A percentile compares a stretch with the other conserved stretches of the same genome.
Conservation (phyloP, 2,113 vertebrate species). For the Clarias gariepinus region DNA sequence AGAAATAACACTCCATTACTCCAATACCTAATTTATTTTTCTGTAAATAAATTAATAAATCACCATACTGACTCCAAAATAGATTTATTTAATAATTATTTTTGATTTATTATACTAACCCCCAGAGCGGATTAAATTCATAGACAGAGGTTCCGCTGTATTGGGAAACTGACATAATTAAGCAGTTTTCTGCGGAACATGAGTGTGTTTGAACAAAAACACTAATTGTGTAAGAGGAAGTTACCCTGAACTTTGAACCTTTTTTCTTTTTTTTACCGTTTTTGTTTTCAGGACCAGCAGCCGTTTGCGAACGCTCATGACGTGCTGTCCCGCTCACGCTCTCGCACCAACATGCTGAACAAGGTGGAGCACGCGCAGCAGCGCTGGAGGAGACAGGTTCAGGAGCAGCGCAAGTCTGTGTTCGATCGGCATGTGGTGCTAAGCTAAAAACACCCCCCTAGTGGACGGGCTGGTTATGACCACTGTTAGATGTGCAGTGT, state of each 20-base stretch:
- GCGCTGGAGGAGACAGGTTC: slow-evolving; percentile 96
- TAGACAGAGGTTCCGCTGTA: too few relatives aligned
- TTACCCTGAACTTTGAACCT: too few relatives aligned
- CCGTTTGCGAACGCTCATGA: slow-evolving; percentile 95
- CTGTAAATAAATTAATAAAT: too few relatives aligned
- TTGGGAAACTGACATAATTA: too few relatives aligned
- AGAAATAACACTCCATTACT: too few relatives aligned
- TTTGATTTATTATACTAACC: too few relatives aligned
- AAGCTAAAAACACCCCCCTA: slow-evolving; percentile 80
- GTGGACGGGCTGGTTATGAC: neutral
- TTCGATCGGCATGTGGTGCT: slow-evolving; percentile 97
- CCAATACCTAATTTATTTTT: neutral
- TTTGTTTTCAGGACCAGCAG: slow-evolving; percentile 85
- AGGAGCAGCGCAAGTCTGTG: slow-evolving; percentile 96
- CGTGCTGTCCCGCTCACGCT: slow-evolving; percentile 87
- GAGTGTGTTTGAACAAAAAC: neutral
- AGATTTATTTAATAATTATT: too few relatives aligned
- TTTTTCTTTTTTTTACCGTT: too few relatives aligned
- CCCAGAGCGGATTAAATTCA: too few relatives aligned
- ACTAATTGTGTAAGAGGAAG: neutral
- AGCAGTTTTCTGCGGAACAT: too few relatives aligned
- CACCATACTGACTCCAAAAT: too few relatives aligned
- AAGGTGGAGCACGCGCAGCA: slow-evolving; percentile 97
- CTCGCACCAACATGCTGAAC: slow-evolving; percentile 91
- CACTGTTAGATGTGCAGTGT: slow-evolving; percentile 58